Evolutionary conservation across 2,797 vertebrate genomes (phyloP), one percentile per base, ranked within the genome.

Genomic region (Rhabdomys pumilio): DNA sequence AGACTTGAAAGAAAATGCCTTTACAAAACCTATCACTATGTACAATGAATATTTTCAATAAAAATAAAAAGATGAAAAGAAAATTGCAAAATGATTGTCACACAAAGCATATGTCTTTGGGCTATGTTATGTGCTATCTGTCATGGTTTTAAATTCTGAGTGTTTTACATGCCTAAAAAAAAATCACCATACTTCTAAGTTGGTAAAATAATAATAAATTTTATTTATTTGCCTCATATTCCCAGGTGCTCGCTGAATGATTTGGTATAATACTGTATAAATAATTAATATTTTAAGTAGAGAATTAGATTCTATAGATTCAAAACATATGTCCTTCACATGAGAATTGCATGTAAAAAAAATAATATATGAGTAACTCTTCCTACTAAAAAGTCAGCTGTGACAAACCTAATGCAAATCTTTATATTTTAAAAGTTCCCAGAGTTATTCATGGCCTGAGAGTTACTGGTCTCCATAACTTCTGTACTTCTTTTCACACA

Each of bases 131-230:
- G 20, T 29, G 3, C 15, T 82, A 44, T 61, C 80, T 90, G 31
- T 59, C 50, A n/a, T 59, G n/a, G 67, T 38, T 93, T 47, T 95
- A 47, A 87, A 72, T 90, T 82, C 22, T 61, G 17, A n/a, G 76
- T 90, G 61, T 22, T 80, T 65, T 50, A 72, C 61, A 50, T 50
- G 79, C 31, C 77, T 38, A 55, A 73, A 85, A 53, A 13, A 65
- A 13, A 69, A 17, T 89, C 55, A 84, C 47, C 79, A 84, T 26
- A 79, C 24, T 80, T 47, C 13, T 65, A 79, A 53, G 20, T 3
- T 59, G 7, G 47, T 53, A 81, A 17, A 65, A 34, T 83, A 63
- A 79, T 65, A 79, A 89, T 84, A 65, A 63, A 83, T 63, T 69
- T 20, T 89, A 57, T 59, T 26, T 80, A 5, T 22, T 85, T 50